These are phyloP conservation scores for Thymallus thymallus DNA, from an alignment of 2,113 vertebrate species.

Conservation along the genomic window DNA sequence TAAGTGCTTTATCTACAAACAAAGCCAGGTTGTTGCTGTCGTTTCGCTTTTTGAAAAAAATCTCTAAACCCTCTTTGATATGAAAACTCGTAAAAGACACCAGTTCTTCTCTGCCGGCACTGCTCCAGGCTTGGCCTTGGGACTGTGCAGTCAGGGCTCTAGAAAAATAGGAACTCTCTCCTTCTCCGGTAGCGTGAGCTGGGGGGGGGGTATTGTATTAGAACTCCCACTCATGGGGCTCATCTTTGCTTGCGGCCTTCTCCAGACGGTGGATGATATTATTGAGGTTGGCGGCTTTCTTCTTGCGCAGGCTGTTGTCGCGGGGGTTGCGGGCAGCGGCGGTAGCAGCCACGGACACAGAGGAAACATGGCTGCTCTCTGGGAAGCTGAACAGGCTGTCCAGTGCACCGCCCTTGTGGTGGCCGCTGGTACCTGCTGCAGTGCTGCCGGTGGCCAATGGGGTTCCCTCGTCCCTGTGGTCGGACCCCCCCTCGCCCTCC, in stretches of 20 bases:
- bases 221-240: constrained; percentile 90
- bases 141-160: constrained; percentile 15
- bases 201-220: constrained; percentile 55
- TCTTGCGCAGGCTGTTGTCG: constrained; percentile 85
- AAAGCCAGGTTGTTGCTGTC: constrained; percentile 61
- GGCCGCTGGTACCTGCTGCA: constrained; percentile 78
- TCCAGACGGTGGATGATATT: constrained; percentile 92
- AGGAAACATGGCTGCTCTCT: constrained; percentile 48
- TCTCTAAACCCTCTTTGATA: constrained; percentile 66
- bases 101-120: neutral
- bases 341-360: constrained; percentile 51
- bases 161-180: constrained; percentile 11
- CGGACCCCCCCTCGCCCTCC: constrained; percentile 67
- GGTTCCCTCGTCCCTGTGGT: constrained; percentile 71
- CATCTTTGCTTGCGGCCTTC: constrained; percentile 87
- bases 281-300: constrained; percentile 92
- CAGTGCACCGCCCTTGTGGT: constrained; percentile 70
- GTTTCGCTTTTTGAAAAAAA: constrained; percentile 31
- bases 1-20: constrained; percentile 79
- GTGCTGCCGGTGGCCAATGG: constrained; percentile 67
- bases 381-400: constrained; percentile 83
- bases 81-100: constrained; percentile 58
- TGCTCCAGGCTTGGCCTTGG: constrained; percentile 36
- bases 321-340: constrained; percentile 75
- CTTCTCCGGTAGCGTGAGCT: neutral